phyloP scores from a whole-genome alignment of 2,797 vertebrate genomes.

The Rachycentron canadum region DNA sequence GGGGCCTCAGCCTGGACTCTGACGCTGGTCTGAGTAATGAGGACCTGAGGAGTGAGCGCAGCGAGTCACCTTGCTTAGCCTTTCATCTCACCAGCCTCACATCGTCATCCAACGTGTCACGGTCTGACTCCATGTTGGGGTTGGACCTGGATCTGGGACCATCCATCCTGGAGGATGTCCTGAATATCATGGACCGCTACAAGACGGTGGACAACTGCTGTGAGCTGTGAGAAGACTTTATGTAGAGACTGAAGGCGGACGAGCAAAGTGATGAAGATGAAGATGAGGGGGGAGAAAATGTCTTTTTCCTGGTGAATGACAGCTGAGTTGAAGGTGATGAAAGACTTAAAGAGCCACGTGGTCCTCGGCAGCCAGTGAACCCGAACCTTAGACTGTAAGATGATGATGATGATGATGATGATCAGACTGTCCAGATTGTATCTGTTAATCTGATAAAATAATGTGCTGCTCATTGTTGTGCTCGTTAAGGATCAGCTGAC shows the following conservation, averaged over 20 bases:
- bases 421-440: not conserved
- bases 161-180: constrained; percentile 89
- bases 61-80: constrained; percentile 76
- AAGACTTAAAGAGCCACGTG: constrained; percentile 24
- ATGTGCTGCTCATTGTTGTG: constrained; percentile 7
- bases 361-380: constrained; percentile 60
- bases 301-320: not conserved
- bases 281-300: not conserved
- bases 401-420: constrained; percentile 4
- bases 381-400: constrained; percentile 22
- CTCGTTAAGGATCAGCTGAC: constrained; percentile 13
- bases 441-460: constrained; percentile 18
- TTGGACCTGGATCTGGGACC: constrained; percentile 89
- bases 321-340: constrained; percentile 2
- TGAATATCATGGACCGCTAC: constrained; percentile 90
- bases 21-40: constrained; percentile 87
- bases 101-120: constrained; percentile 54
- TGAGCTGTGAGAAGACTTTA: constrained; percentile 76
- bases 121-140: constrained; percentile 82
- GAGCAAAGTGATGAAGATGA: not conserved
- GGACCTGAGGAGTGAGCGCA: constrained; percentile 82
- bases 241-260: constrained; percentile 12
- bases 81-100: constrained; percentile 21
- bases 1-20: constrained; percentile 85
- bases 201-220: constrained; percentile 80